Percentiles rank a stretch among this genome's conserved stretches.
phyloP scores from a whole-genome alignment of 2,888 invertebrate species.

The Orthosia cruda region DNA sequence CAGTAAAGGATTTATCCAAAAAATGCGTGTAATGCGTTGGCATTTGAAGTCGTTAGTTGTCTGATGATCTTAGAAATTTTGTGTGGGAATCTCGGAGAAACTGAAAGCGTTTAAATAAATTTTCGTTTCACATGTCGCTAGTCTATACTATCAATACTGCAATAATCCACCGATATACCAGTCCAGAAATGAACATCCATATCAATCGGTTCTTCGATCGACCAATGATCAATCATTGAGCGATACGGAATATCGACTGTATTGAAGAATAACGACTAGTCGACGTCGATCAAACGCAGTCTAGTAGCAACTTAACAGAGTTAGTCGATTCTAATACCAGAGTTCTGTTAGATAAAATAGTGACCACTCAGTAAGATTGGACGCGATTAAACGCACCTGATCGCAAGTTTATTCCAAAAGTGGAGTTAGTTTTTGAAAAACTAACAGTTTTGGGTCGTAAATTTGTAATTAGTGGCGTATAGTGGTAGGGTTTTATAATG shows the following conservation, averaged over 20 bases:
- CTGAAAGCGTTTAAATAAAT: too few species aligned
- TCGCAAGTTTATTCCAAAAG: slow-evolving; percentile 32
- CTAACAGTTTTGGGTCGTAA: neutral
- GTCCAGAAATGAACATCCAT: neutral
- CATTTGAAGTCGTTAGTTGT: too few species aligned
- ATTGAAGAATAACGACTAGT: neutral
- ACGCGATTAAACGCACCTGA: slow-evolving; percentile 63
- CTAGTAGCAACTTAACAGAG: neutral
- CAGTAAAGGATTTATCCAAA: too few species aligned
- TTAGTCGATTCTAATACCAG: neutral
- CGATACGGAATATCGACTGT: too few species aligned
- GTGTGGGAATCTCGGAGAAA: too few species aligned
- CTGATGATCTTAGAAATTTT: too few species aligned
- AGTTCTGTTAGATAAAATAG: slow-evolving; percentile 68
- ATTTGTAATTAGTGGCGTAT: neutral
- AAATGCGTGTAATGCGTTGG: too few species aligned
- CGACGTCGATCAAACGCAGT: neutral
- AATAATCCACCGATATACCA: too few species aligned
- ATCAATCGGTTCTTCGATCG: neutral
- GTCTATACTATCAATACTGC: too few species aligned
- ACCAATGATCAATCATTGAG: too few species aligned
- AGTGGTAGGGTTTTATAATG: neutral
- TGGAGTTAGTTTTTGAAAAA: neutral
- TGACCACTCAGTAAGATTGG: slow-evolving; percentile 61
- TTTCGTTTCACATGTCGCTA: too few species aligned